Evolutionary conservation across 2,113 vertebrate species (phyloP).

Genomic region (Dicentrarchus labrax): DNA sequence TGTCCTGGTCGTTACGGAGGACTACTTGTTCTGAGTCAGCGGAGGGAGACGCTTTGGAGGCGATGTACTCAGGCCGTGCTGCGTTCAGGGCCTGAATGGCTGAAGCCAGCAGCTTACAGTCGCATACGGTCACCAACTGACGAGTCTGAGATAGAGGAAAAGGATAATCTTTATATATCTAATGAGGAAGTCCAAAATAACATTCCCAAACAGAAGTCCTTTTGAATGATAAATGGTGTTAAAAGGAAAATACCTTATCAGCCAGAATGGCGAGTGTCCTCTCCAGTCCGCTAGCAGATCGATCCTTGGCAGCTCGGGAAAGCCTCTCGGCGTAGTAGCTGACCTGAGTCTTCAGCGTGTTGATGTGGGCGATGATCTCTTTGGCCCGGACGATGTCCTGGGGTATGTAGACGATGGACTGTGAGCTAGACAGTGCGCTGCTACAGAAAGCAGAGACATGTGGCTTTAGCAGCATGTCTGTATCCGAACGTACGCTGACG

Average conservation of each 20-base stretch:
- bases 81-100: constrained; percentile 95
- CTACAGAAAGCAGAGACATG: constrained; percentile 48
- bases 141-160: constrained; percentile 85
- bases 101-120: constrained; percentile 95
- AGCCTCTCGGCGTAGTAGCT: constrained; percentile 98
- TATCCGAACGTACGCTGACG: background rate
- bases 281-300: constrained; percentile 94
- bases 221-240: accelerated
- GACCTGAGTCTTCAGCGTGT: constrained; percentile 98
- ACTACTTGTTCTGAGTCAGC: constrained; percentile 95
- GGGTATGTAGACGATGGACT: constrained; percentile 95
- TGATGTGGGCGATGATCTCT: constrained; percentile 98
- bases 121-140: constrained; percentile 95
- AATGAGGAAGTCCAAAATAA: background rate
- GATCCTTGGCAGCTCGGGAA: constrained; percentile 95
- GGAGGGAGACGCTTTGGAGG: constrained; percentile 94
- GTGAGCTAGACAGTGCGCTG: constrained; percentile 90
- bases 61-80: constrained; percentile 95
- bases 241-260: constrained; percentile 86
- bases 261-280: constrained; percentile 94
- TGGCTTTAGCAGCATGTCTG: background rate
- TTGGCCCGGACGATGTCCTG: constrained; percentile 95
- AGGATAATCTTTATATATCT: background rate
- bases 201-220: background rate
- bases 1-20: constrained; percentile 97